These are phyloP conservation scores for Chrysocyon brachyurus DNA, from an alignment of 2,797 vertebrate species.

Conservation along the genomic window DNA sequence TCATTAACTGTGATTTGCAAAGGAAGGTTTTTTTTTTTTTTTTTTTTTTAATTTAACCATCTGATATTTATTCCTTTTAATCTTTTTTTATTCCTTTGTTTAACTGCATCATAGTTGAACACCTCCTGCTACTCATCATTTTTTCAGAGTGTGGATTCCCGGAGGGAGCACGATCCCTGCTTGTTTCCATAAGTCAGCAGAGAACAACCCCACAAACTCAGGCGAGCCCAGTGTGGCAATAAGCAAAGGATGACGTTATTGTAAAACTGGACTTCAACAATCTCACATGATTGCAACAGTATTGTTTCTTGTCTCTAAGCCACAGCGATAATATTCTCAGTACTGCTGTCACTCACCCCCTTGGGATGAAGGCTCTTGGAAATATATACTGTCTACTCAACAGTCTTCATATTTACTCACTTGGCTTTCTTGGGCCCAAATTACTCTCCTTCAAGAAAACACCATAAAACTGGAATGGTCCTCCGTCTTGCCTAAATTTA, in stretches of 20 bases:
- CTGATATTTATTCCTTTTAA: neutral
- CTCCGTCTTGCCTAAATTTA: neutral
- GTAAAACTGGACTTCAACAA: neutral
- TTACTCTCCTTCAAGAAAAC: neutral
- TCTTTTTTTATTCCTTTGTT: neutral
- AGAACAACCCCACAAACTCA: neutral
- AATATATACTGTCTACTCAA: neutral
- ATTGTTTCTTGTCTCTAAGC: neutral
- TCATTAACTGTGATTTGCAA: constrained; percentile 37
- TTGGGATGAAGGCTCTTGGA: neutral
- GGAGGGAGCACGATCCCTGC: neutral
- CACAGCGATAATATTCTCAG: neutral
- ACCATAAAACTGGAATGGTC: neutral
- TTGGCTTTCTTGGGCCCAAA: constrained; percentile 28
- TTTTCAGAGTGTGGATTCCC: neutral
- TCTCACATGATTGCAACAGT: neutral
- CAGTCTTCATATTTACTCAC: neutral
- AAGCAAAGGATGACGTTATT: neutral
- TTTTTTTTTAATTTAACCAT: neutral
- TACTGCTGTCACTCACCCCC: neutral
- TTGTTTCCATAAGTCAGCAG: neutral
- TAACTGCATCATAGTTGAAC: neutral
- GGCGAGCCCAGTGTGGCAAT: neutral
- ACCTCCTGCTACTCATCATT: neutral
- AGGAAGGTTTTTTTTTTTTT: neutral